Evolutionary conservation across 2,113 vertebrate species (phyloP), one percentile per base, ranked within the genome.

Genomic region (Stictonetta naevosa): DNA sequence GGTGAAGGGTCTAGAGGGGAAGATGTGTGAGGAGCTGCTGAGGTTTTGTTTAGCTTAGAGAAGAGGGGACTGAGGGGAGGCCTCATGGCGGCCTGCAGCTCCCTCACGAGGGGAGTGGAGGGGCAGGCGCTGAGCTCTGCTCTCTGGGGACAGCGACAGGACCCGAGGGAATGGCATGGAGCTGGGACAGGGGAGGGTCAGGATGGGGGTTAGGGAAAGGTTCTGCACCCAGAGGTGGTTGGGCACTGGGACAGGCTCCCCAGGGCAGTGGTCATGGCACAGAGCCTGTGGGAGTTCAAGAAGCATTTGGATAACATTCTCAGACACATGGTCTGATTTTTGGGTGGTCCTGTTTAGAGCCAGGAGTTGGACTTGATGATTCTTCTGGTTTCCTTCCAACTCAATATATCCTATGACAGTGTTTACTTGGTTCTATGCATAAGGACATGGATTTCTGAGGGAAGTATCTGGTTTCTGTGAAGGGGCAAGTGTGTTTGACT

Each of bases 401-500:
- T 5, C 16, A 12, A 7, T 25, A 28, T 38, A 28, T 63, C 28
- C 10, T 63, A 5, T 63, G 36, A 19, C 25, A 28, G 16, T 63
- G 10, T 63, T 38, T 63, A 63, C 16, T 28, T 40, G 15, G 15
- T 38, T 63, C 36, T 40, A 6, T 40, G 31, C 46, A 8, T 44
- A 63, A 5, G 11, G 50, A 81, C 10, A 11, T 2, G 31, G n/a
- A 58, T 88, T 89, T 86, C 76, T 73, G 62, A 19, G 14, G 18
- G 6, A 5, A 58, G 21, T 42, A 9, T 62, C 9, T 50, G 42
- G 25, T 67, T 14, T 75, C 42, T 13, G 12, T 33, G 29, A 75
- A 75, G 11, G 10, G 5, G 7, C 1, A 4, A 81, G 44, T 7
- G 22, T 29, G 34, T 19, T 29, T 3, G 13, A 0, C 0, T 44